Base-by-base conservation (phyloP, 1,140 invertebrate species). In the Sitobion miscanthi region DNA sequence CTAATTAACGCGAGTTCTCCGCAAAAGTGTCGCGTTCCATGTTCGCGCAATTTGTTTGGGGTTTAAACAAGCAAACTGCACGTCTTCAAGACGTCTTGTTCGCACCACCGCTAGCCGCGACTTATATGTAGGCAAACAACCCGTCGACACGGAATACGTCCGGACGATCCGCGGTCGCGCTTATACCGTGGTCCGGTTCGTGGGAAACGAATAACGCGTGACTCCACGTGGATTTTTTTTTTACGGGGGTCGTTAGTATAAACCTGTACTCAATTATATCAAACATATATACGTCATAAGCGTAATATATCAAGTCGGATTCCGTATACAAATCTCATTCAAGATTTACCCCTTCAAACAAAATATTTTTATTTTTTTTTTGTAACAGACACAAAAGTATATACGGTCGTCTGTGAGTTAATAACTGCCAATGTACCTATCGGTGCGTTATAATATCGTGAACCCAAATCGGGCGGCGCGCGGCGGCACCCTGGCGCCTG, bases 31-130 rank as follows among this genome's bases (percentile, higher is more conserved):
- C 69, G 91, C 77, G 21, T 82, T 85, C 77, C 69, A 21, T 54
- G 47, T 92, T 77, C 62, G 47, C 47, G 47, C 91, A 92, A 92
- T 92, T 92, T 92, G 91, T 92, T 92, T 92, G 38, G 17, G 69
- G 47, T 82, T 92, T 83, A 92, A 82, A 47, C 35, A 35, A 82
- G 45, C 91, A 83, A 92, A 83, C 62, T 77, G 62, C 54, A 77
- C 90, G 90, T 91, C 57, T 89, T 57, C 49, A 52, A 54, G 87
- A 54, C 20, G 49, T 87, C 85, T 35, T 89, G 88, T 57, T 89
- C 88, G 88, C 52, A 25, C 49, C 35, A 77, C 9, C n/a, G 30
- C 14, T 3, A 17, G 20, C 5, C 52, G 52, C 20, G 17, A 54
- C 5, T 23, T 54, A 52, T 54, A 54, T 23, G 0, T 49, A 49